These are phyloP conservation scores for Taeniopygia guttata DNA, from an alignment of 2,797 vertebrate species.

Conservation along the genomic window DNA sequence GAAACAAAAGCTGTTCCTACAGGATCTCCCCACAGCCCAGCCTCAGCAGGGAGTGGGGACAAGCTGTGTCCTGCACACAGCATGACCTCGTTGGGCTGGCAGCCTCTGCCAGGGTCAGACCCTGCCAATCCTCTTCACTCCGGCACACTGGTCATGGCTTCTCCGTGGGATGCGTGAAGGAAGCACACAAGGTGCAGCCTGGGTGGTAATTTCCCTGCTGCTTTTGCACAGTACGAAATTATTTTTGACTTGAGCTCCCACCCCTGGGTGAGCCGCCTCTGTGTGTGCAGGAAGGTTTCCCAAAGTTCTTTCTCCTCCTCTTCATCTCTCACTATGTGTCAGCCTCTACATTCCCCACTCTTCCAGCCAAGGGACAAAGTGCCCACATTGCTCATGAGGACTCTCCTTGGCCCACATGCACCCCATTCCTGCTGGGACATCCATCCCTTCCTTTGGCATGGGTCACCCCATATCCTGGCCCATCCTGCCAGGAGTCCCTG, in stretches of 20 bases:
- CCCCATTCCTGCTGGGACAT: background rate
- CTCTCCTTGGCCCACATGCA: accelerated
- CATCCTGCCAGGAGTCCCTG: background rate
- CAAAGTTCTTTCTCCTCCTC: background rate
- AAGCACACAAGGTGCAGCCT: background rate
- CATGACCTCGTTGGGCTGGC: accelerated
- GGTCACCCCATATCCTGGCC: background rate
- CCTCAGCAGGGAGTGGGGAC: accelerated
- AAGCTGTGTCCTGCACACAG: background rate
- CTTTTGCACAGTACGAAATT: background rate
- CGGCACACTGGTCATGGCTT: accelerated
- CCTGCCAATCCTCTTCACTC: background rate
- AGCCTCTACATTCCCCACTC: background rate
- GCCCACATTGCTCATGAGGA: background rate
- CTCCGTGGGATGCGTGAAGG: accelerated
- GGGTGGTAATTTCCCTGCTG: background rate
- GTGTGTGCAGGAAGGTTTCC: background rate
- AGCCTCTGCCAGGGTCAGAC: background rate
- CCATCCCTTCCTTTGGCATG: background rate
- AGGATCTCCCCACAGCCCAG: background rate
- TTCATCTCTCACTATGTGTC: background rate
- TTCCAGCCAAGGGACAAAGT: background rate
- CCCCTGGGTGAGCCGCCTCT: accelerated
- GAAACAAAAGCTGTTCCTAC: background rate
- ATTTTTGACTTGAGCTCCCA: background rate